These are phyloP conservation scores for Stictocephala bisonia DNA, from an alignment of 2,888 invertebrate species.

Conservation along the genomic window DNA sequence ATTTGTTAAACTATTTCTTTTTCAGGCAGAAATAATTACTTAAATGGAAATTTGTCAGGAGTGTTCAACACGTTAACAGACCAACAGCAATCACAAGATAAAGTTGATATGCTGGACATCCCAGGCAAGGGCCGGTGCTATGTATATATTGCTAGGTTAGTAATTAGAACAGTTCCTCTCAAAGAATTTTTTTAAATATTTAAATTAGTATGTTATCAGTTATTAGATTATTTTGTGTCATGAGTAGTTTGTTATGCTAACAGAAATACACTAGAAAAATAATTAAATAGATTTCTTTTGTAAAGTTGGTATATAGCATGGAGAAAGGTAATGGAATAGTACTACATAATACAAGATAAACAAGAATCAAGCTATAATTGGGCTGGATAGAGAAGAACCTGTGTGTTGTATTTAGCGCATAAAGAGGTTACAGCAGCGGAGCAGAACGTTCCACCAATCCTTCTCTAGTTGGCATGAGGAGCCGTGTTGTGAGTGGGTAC, in stretches of 20 bases:
- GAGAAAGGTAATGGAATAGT: neutral
- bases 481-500: too few species aligned
- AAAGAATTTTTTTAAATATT: neutral
- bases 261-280: neutral
- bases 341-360: neutral
- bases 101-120: conserved; percentile 91
- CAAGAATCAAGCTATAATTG: neutral
- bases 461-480: too few species aligned
- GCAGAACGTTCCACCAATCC: too few species aligned
- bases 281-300: neutral
- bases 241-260: neutral
- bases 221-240: neutral
- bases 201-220: neutral
- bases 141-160: conserved; percentile 86
- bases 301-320: too few species aligned
- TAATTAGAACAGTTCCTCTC: conserved; percentile 25
- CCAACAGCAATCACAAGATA: conserved; percentile 48
- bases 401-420: too few species aligned
- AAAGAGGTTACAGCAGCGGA: too few species aligned
- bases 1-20: conserved; percentile 4
- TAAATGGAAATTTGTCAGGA: conserved; percentile 50
- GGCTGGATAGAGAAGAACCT: too few species aligned
- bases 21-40: conserved; percentile 45
- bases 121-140: conserved; percentile 94
- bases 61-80: conserved; percentile 54